These are phyloP conservation scores for Caenorhabditis sp. DNA, from an alignment of 2,888 invertebrate genomes.

Conservation along the genomic window DNA sequence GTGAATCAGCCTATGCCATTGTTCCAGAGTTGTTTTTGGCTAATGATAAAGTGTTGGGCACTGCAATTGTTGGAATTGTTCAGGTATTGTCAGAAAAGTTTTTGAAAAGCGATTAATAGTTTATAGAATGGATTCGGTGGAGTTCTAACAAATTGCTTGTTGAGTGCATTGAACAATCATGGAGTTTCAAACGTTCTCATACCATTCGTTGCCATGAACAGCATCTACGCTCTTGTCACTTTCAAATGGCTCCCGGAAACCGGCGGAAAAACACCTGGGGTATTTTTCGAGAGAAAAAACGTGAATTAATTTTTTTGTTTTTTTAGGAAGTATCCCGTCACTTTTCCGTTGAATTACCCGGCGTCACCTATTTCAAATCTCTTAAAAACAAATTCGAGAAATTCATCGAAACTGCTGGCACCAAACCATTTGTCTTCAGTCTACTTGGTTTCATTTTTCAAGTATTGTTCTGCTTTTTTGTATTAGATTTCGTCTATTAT, in stretches of 20 bases:
- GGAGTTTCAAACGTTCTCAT: slow-evolving; percentile 55
- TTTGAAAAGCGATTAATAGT: no score
- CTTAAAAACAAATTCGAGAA: slow-evolving; percentile 16
- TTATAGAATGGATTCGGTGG: slow-evolving; percentile 63
- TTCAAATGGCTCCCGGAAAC: slow-evolving; percentile 60
- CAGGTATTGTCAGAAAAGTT: slow-evolving; percentile 43
- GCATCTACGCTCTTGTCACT: slow-evolving; percentile 51
- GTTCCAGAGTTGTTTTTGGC: slow-evolving; percentile 65
- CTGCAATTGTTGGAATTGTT: slow-evolving; percentile 62
- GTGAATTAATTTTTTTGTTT: neutral
- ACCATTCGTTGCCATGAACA: slow-evolving; percentile 59
- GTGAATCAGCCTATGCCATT: slow-evolving; percentile 63
- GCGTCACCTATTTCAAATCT: slow-evolving; percentile 9
- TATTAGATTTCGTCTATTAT: slow-evolving; percentile 28
- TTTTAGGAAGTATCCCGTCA: slow-evolving; percentile 44
- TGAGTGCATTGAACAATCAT: slow-evolving; percentile 54
- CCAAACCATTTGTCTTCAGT: slow-evolving; percentile 13
- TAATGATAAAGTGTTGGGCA: slow-evolving; percentile 60
- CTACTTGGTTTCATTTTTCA: slow-evolving; percentile 21
- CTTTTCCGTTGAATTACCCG: slow-evolving; percentile 38
- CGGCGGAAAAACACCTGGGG: slow-evolving; percentile 51
- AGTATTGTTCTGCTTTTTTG: slow-evolving; percentile 18
- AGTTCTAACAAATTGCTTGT: slow-evolving; percentile 51
- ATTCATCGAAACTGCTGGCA: slow-evolving; percentile 3
- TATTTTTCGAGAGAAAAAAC: neutral